A percentile compares a stretch with the other conserved stretches of the same genome.
These are phyloP conservation scores for Platysternon megacephalum DNA, from an alignment of 2,113 vertebrate genomes.

Conservation along the genomic window DNA sequence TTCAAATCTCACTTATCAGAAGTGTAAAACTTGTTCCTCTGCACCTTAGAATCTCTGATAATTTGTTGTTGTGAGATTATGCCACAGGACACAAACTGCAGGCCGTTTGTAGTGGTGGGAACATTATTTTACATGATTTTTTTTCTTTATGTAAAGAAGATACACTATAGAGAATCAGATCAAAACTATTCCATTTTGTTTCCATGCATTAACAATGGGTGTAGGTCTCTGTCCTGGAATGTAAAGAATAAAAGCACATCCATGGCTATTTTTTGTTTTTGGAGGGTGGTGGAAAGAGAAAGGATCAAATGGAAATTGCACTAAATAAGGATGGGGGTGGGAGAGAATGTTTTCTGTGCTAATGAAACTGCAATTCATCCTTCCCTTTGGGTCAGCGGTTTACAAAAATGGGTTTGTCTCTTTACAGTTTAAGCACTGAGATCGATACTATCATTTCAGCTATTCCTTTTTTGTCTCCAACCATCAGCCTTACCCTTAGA, in stretches of 20 bases:
- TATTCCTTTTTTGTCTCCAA: not conserved
- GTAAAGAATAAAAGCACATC: constrained; percentile 47
- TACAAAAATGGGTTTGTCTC: not conserved
- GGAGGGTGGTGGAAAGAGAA: constrained; percentile 15
- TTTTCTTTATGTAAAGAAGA: constrained; percentile 16
- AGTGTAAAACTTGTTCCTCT: constrained; percentile 61
- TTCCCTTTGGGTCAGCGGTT: not conserved
- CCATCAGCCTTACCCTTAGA: not conserved
- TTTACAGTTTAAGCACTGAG: not conserved
- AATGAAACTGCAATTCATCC: constrained; percentile 16
- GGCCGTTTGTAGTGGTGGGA: constrained; percentile 5
- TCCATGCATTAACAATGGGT: constrained; percentile 25
- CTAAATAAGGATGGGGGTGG: not conserved
- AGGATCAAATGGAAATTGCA: constrained; percentile 18
- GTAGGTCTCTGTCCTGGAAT: constrained; percentile 35
- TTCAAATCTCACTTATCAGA: constrained; percentile 60
- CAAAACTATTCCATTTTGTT: constrained; percentile 51
- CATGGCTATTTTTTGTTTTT: not conserved
- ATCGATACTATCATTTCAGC: not conserved
- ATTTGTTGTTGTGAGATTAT: constrained; percentile 61
- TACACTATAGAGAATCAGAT: constrained; percentile 32
- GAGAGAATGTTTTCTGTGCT: not conserved
- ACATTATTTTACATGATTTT: constrained; percentile 38
- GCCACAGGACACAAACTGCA: constrained; percentile 27
- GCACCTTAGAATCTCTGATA: constrained; percentile 59